A percentile compares a stretch with the other conserved stretches of the same genome.
These are phyloP conservation scores for Aeoliscus strigatus DNA, from an alignment of 2,797 vertebrate genomes.

Conservation along the genomic window DNA sequence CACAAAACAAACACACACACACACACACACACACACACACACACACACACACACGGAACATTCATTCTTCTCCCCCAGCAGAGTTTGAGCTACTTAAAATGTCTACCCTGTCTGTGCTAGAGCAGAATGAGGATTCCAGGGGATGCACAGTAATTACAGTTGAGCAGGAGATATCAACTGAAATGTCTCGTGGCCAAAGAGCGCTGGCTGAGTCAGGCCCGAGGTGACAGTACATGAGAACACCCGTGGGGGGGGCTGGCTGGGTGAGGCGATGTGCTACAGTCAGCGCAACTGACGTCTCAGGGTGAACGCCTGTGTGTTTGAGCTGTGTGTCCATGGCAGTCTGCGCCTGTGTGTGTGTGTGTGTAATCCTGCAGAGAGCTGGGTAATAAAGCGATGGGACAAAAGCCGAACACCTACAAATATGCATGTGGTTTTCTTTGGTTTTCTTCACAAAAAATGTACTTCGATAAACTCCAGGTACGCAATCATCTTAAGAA, in stretches of 20 bases:
- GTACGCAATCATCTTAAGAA: too few relatives aligned
- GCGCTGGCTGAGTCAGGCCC: slow-evolving; percentile 55
- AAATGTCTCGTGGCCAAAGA: slow-evolving; percentile 9
- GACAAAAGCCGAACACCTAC: too few relatives aligned
- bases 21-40: slow-evolving; percentile 16
- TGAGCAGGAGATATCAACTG: slow-evolving; percentile 30
- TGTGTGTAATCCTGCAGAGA: neutral
- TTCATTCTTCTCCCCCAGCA: slow-evolving; percentile 41
- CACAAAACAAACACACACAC: slow-evolving; percentile 33
- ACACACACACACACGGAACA: slow-evolving; percentile 11
- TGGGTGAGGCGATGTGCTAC: slow-evolving; percentile 40
- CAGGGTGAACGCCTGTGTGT: slow-evolving; percentile 14
- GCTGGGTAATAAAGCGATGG: too few relatives aligned
- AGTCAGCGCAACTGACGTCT: slow-evolving; percentile 42
- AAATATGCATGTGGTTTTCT: neutral
- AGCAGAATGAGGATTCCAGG: slow-evolving; percentile 35
- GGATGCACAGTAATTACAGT: slow-evolving; percentile 39
- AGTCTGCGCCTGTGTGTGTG: slow-evolving; percentile 7
- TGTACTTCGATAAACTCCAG: too few relatives aligned
- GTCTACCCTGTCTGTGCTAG: slow-evolving; percentile 39
- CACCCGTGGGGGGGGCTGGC: slow-evolving; percentile 24
- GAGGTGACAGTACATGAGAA: slow-evolving; percentile 23
- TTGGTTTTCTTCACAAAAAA: too few relatives aligned
- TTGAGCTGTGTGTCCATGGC: slow-evolving; percentile 4
- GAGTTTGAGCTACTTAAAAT: slow-evolving; percentile 45